Evolutionary conservation across 2,888 invertebrate genomes (phyloP).

Genomic region (Oscheius sp.): DNA sequence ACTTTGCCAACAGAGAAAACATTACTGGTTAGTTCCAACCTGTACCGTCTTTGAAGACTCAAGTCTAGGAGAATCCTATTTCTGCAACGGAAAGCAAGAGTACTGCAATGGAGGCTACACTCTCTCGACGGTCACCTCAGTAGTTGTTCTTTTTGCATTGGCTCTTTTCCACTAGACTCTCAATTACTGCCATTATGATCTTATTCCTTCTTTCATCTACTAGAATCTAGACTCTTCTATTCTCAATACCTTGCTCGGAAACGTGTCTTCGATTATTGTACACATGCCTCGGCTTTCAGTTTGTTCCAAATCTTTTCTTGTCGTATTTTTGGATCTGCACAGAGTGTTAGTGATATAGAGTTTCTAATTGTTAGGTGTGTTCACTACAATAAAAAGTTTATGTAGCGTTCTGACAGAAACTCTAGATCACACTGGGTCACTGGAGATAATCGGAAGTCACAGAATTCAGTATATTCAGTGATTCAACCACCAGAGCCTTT

Average conservation of each 20-base stretch:
- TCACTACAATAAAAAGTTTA: neutral
- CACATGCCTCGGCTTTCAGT: neutral
- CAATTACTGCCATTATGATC: neutral
- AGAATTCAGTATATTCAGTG: too few relatives aligned
- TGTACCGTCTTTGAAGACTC: neutral
- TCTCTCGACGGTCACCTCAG: slow-evolving; percentile 2
- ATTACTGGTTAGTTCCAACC: slow-evolving; percentile 52
- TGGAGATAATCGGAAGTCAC: neutral
- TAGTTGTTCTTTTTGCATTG: neutral
- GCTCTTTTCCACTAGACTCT: neutral
- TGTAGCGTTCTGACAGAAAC: neutral
- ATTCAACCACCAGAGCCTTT: too few relatives aligned
- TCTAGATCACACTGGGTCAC: neutral
- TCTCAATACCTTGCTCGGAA: slow-evolving; percentile 13
- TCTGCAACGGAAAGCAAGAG: slow-evolving; percentile 55
- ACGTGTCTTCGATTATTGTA: slow-evolving; percentile 19
- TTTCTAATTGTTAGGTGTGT: neutral
- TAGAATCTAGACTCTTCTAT: neutral
- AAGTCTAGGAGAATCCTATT: slow-evolving; percentile 62
- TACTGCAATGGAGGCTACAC: slow-evolving; percentile 51
- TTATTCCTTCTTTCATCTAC: neutral
- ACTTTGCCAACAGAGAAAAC: slow-evolving; percentile 61
- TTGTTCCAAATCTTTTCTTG: too few relatives aligned
- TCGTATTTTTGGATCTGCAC: neutral
- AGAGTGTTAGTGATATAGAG: slow-evolving; percentile 1